A percentile compares a stretch with the other conserved stretches of the same genome.
Evolutionary conservation across 2,797 vertebrate species (phyloP).

Genomic region (Gymnoscopelus braueri): DNA sequence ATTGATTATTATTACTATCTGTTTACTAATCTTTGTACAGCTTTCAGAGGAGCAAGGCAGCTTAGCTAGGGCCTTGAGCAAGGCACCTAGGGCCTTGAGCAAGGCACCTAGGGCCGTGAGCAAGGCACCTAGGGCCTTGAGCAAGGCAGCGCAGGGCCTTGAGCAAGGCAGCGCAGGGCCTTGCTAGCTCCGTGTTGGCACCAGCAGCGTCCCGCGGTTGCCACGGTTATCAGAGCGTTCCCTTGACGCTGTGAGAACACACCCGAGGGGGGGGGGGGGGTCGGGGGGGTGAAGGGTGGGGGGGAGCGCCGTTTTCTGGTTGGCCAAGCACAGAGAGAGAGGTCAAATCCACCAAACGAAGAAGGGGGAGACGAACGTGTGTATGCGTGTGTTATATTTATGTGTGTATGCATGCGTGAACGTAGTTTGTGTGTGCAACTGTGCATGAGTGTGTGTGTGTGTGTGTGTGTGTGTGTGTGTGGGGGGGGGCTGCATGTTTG

Average conservation of each 20-base stretch:
- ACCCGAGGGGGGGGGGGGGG: background rate
- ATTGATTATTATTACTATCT: conserved; percentile 83
- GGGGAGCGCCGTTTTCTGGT: conserved; percentile 65
- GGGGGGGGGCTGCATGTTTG: conserved; percentile 35
- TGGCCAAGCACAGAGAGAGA: conserved; percentile 73
- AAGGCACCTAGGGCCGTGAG: conserved; percentile 28
- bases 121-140: conserved; percentile 6
- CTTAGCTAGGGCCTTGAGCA: no score
- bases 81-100: no score
- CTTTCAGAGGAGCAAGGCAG: conserved; percentile 67
- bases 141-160: no score
- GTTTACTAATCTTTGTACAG: conserved; percentile 85
- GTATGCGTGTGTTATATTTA: conserved; percentile 25
- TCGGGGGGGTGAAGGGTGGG: background rate
- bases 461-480: conserved; percentile 37
- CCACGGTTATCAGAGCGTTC: conserved; percentile 59
- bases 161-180: background rate
- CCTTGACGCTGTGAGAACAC: conserved; percentile 59
- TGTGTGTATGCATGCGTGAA: conserved; percentile 24
- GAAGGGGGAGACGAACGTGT: conserved; percentile 59
- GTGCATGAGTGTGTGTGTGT: conserved; percentile 14
- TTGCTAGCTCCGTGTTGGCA: conserved; percentile 51
- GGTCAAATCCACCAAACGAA: conserved; percentile 65
- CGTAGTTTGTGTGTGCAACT: background rate
- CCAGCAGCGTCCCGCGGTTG: conserved; percentile 24